Evolutionary conservation across 1,140 invertebrate species (phyloP).

Genomic region (Oreohelix idahoensis): DNA sequence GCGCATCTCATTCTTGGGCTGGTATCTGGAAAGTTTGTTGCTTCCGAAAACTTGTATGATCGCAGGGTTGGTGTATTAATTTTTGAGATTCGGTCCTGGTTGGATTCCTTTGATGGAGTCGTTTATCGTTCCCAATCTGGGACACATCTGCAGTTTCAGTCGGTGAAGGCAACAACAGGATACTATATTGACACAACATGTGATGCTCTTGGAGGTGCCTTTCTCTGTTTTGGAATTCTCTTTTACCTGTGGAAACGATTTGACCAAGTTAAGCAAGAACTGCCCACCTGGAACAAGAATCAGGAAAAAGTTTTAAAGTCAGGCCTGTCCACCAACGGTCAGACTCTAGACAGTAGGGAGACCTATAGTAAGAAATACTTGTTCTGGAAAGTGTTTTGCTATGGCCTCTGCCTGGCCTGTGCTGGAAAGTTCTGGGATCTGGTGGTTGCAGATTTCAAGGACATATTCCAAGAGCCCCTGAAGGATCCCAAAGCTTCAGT

Average conservation of each 20-base stretch:
- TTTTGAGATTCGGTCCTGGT: conserved; percentile 64
- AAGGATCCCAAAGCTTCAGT: conserved; percentile 53
- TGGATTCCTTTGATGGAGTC: conserved; percentile 69
- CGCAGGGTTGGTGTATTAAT: conserved; percentile 64
- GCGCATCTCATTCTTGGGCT: conserved; percentile 62
- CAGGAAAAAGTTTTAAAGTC: conserved; percentile 24
- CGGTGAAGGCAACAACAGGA: conserved; percentile 61
- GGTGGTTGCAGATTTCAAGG: conserved; percentile 52
- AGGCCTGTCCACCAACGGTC: conserved; percentile 41
- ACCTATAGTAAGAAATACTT: conserved; percentile 57
- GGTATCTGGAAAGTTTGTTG: conserved; percentile 62
- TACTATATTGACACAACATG: conserved; percentile 65
- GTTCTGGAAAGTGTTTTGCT: conserved; percentile 63
- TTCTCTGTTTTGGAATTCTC: conserved; percentile 57
- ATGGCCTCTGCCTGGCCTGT: conserved; percentile 55
- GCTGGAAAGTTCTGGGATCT: conserved; percentile 60
- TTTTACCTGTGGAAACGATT: conserved; percentile 62
- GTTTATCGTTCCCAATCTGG: conserved; percentile 61
- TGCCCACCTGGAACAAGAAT: conserved; percentile 42
- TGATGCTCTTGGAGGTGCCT: conserved; percentile 62
- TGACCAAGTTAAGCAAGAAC: conserved; percentile 46
- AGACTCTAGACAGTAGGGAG: conserved; percentile 30
- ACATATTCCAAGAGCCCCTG: conserved; percentile 52
- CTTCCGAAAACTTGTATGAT: conserved; percentile 59
- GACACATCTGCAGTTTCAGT: conserved; percentile 51